Evolutionary conservation across 2,888 invertebrate species (phyloP).

Genomic region (Ophion costatus): DNA sequence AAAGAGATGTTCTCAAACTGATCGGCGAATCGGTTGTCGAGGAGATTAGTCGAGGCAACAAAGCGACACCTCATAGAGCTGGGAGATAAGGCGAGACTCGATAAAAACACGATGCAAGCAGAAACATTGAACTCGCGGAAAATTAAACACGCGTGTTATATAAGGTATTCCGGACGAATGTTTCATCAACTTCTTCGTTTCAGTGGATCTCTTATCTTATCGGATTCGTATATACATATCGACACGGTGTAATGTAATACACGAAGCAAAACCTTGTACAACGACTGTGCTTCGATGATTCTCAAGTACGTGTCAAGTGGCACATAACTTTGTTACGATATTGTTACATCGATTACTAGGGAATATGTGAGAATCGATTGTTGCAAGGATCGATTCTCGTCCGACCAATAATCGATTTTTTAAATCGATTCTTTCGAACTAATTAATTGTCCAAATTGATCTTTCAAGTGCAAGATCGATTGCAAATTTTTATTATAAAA

Average conservation of each 20-base stretch:
- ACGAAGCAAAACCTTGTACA: background rate
- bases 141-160: background rate
- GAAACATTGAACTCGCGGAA: conserved; percentile 13
- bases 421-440: too few species aligned
- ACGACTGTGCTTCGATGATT: background rate
- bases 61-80: background rate
- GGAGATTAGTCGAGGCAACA: background rate
- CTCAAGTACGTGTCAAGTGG: background rate
- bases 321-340: background rate
- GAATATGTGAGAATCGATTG: too few species aligned
- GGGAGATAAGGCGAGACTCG: background rate
- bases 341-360: background rate
- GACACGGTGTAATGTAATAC: background rate
- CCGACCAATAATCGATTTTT: too few species aligned
- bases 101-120: background rate
- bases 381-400: too few species aligned
- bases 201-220: conserved; percentile 26
- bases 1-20: background rate
- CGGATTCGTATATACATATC: conserved; percentile 9
- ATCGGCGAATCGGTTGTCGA: background rate
- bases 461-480: too few species aligned
- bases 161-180: background rate
- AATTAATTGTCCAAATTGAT: too few species aligned
- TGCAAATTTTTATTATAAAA: too few species aligned
- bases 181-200: conserved; percentile 12